A percentile compares a stretch with the other conserved stretches of the same genome.
These are phyloP conservation scores for Malthinus seriepunctatus DNA, from an alignment of 2,888 invertebrate genomes.

Conservation along the genomic window DNA sequence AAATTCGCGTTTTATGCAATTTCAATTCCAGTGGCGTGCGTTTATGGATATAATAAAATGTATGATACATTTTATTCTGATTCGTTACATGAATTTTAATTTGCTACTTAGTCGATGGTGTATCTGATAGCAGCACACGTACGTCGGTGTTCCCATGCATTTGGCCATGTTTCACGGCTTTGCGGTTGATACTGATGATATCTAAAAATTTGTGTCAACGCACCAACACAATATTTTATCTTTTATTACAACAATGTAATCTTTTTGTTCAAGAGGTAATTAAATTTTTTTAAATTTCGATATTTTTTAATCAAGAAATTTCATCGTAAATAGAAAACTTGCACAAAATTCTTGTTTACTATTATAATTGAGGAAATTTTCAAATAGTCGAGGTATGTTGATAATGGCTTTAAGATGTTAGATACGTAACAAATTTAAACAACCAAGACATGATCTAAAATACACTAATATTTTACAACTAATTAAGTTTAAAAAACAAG, in stretches of 20 bases:
- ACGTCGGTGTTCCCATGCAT: conserved; percentile 47
- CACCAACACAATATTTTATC: conserved; percentile 31
- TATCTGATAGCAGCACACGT: conserved; percentile 43
- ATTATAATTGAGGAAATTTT: not conserved
- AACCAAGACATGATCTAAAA: no score
- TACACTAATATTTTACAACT: conserved; percentile 22
- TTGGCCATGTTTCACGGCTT: conserved; percentile 47
- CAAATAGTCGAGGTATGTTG: not conserved
- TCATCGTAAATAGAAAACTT: not conserved
- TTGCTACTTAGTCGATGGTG: conserved; percentile 47
- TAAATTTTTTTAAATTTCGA: conserved; percentile 15
- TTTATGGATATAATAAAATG: conserved; percentile 27
- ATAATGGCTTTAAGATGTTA: not conserved
- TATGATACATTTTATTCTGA: conserved; percentile 37
- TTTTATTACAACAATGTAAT: conserved; percentile 24
- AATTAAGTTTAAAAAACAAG: conserved; percentile 29
- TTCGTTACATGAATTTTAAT: conserved; percentile 50
- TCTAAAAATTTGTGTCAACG: conserved; percentile 41
- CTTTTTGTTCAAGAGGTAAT: conserved; percentile 20
- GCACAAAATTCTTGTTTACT: not conserved
- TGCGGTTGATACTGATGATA: conserved; percentile 46
- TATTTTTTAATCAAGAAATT: not conserved
- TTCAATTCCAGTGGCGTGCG: conserved; percentile 10
- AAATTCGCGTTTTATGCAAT: conserved; percentile 9
- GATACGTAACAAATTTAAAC: not conserved